phyloP scores from a whole-genome alignment of 2,797 vertebrate genomes.

The Myripristis jacobus region DNA sequence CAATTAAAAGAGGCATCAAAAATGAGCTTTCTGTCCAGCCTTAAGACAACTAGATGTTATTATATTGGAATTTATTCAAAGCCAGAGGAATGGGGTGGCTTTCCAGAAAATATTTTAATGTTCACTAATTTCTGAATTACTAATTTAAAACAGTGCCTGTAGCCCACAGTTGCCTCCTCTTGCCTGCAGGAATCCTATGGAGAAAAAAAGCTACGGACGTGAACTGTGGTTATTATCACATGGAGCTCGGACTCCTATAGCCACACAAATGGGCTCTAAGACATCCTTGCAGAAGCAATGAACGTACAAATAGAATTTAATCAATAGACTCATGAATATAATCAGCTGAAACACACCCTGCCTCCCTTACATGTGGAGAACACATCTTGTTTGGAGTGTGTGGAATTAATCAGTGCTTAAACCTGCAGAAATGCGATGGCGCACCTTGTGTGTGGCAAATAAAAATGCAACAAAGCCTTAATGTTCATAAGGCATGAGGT shows the following conservation, averaged over 20 bases:
- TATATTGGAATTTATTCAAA: not conserved
- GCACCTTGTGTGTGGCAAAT: constrained; percentile 38
- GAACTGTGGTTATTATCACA: constrained; percentile 36
- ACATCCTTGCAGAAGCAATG: constrained; percentile 52
- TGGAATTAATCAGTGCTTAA: constrained; percentile 32
- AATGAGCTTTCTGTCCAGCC: not conserved
- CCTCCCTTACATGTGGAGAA: constrained; percentile 49
- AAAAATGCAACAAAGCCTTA: constrained; percentile 49
- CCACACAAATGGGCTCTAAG: constrained; percentile 35
- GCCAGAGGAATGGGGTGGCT: constrained; percentile 7
- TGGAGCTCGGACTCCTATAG: constrained; percentile 29
- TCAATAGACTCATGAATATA: constrained; percentile 42
- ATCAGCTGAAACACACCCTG: constrained; percentile 34
- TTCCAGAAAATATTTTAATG: constrained; percentile 78
- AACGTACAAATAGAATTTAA: constrained; percentile 40
- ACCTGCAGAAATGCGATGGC: constrained; percentile 37
- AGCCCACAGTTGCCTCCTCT: constrained; percentile 53
- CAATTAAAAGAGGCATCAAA: not conserved
- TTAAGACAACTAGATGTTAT: not conserved
- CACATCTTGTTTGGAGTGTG: not conserved
- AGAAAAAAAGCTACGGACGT: constrained; percentile 51
- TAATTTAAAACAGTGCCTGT: constrained; percentile 35
- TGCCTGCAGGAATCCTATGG: constrained; percentile 70
- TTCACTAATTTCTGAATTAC: constrained; percentile 75
- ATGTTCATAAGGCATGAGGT: constrained; percentile 56